These are phyloP conservation scores for Xiphydria camelus DNA, from an alignment of 2,888 invertebrate species.

Conservation along the genomic window DNA sequence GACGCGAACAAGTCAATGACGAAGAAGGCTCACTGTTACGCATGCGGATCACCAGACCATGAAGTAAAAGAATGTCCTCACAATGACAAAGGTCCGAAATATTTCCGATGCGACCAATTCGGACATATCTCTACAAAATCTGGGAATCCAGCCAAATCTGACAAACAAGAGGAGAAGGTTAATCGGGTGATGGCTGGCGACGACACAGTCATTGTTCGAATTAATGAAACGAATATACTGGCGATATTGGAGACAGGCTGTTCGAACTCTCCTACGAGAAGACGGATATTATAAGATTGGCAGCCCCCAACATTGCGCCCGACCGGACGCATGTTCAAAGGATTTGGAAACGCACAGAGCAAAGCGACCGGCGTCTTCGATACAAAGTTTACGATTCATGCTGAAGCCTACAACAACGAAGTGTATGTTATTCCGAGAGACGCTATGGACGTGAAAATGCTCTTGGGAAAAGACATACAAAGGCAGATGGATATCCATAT, in stretches of 20 bases:
- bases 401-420: conserved; percentile 1
- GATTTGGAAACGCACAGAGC: conserved; percentile 3
- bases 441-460: conserved; percentile 11
- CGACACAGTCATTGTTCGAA: background rate
- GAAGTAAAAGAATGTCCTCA: conserved; percentile 8
- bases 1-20: background rate
- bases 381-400: background rate
- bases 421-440: conserved; percentile 10
- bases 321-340: background rate
- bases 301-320: background rate
- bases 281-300: conserved; percentile 8
- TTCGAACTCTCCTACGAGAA: conserved; percentile 6
- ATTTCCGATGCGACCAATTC: conserved; percentile 27
- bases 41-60: conserved; percentile 13
- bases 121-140: conserved; percentile 12
- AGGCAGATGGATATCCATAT: conserved; percentile 13
- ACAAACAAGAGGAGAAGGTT: conserved; percentile 1
- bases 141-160: no score
- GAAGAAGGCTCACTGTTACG: conserved; percentile 5
- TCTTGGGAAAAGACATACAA: conserved; percentile 11
- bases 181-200: background rate
- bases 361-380: conserved; percentile 2
- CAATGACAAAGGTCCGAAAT: conserved; percentile 20
- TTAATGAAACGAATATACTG: conserved; percentile 1
- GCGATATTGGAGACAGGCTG: conserved; percentile 12